Evolutionary conservation across 2,113 vertebrate genomes (phyloP).

Genomic region (Rhineura floridana): DNA sequence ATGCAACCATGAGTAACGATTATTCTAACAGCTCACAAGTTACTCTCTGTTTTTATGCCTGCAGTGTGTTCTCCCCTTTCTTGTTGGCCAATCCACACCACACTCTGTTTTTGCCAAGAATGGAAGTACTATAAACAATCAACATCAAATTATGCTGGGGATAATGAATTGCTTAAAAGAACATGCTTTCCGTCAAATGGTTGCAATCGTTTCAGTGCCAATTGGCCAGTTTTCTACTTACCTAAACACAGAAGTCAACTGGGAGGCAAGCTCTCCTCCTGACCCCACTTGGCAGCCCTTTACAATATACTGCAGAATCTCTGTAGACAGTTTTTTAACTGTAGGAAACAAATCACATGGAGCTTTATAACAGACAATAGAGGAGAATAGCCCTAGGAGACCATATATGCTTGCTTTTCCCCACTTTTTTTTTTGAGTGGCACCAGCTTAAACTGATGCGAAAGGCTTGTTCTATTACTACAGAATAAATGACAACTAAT

Average conservation of each 20-base stretch:
- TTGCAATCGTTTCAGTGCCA: slow-evolving; percentile 70
- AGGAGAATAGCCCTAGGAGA: slow-evolving; percentile 62
- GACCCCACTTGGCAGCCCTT: slow-evolving; percentile 83
- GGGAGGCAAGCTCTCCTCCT: slow-evolving; percentile 77
- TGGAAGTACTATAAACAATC: slow-evolving; percentile 68
- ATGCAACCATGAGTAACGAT: neutral
- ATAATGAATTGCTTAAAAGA: slow-evolving; percentile 71
- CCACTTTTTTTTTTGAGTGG: neutral
- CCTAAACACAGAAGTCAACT: slow-evolving; percentile 86
- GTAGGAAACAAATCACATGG: slow-evolving; percentile 71
- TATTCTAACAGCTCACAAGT: neutral
- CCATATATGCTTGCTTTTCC: slow-evolving; percentile 41
- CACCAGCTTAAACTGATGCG: slow-evolving; percentile 40
- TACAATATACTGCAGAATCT: slow-evolving; percentile 86
- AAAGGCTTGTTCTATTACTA: slow-evolving; percentile 6
- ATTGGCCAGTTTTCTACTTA: slow-evolving; percentile 77
- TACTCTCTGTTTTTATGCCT: neutral
- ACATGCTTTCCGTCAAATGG: slow-evolving; percentile 75
- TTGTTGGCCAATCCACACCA: slow-evolving; percentile 49
- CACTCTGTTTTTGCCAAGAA: slow-evolving; percentile 66
- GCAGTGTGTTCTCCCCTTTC: slow-evolving; percentile 26
- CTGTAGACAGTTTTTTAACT: slow-evolving; percentile 90
- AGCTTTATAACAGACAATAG: slow-evolving; percentile 48
- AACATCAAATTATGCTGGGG: slow-evolving; percentile 72
- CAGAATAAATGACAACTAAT: slow-evolving; percentile 28